Conservation (phyloP, 1,140 invertebrate genomes). For the Hylaeus anthracinus region DNA sequence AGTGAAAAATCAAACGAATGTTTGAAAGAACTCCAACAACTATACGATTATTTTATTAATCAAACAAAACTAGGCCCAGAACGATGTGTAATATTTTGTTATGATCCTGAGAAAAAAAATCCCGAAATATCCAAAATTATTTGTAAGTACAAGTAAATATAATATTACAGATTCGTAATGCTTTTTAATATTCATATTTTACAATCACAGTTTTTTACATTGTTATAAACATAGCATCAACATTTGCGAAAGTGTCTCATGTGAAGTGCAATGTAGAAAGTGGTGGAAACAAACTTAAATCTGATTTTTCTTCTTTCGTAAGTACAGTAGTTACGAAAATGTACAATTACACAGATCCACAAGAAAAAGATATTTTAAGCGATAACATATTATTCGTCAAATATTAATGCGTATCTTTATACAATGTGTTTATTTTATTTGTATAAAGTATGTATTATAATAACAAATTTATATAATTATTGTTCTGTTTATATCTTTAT, state of each 20-base stretch:
- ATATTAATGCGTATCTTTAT: slow-evolving; percentile 33
- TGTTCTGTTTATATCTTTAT: background rate
- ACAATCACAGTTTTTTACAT: background rate
- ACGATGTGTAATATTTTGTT: slow-evolving; percentile 83
- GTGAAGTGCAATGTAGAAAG: slow-evolving; percentile 85
- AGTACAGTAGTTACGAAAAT: slow-evolving; percentile 82
- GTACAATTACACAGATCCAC: slow-evolving; percentile 81
- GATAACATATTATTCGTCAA: slow-evolving; percentile 61
- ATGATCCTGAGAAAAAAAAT: slow-evolving; percentile 78
- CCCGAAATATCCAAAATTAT: slow-evolving; percentile 63
- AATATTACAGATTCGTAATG: slow-evolving; percentile 18
- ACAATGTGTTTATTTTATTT: slow-evolving; percentile 3
- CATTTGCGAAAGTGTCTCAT: slow-evolving; percentile 85
- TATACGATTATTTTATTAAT: slow-evolving; percentile 88
- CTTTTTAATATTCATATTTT: slow-evolving; percentile 8
- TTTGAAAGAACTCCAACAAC: slow-evolving; percentile 85
- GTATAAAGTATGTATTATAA: background rate
- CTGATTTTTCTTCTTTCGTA: slow-evolving; percentile 85
- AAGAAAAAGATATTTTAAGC: slow-evolving; percentile 79
- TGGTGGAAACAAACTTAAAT: slow-evolving; percentile 84
- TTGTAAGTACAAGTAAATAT: slow-evolving; percentile 63
- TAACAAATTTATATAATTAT: background rate
- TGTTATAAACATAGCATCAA: slow-evolving; percentile 80
- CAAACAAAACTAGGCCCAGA: slow-evolving; percentile 82
- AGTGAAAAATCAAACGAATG: slow-evolving; percentile 83